Evolutionary conservation across 2,888 invertebrate species (phyloP).

Genomic region (Caenorhabditis uteleia): DNA sequence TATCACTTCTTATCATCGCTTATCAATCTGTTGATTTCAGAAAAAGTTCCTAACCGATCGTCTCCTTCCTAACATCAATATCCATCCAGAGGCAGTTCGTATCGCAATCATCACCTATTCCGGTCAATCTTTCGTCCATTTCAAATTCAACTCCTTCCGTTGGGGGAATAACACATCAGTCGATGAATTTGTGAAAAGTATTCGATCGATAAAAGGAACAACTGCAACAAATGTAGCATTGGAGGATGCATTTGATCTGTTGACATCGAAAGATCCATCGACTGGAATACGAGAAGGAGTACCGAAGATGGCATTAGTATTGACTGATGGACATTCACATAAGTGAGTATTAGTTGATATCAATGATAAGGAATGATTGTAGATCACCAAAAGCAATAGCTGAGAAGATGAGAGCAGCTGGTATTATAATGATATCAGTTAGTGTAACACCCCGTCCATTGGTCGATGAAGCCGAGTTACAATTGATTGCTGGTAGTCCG

Average conservation of each 20-base stretch:
- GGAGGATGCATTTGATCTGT: conserved; percentile 53
- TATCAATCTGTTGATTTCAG: conserved; percentile 10
- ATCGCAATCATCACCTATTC: conserved; percentile 64
- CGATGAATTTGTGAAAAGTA: conserved; percentile 52
- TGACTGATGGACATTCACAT: conserved; percentile 67
- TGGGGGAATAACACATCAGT: conserved; percentile 62
- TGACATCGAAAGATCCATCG: conserved; percentile 48
- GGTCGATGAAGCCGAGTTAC: conserved; percentile 63
- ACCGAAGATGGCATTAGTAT: conserved; percentile 59
- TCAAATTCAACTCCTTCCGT: conserved; percentile 60
- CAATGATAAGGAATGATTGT: neutral
- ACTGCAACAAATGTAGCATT: conserved; percentile 62
- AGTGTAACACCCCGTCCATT: conserved; percentile 55
- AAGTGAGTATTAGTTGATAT: conserved; percentile 9
- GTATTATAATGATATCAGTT: conserved; percentile 61
- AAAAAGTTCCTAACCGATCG: conserved; percentile 60
- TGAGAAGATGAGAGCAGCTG: conserved; percentile 40
- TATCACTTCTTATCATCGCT: neutral
- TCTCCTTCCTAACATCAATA: conserved; percentile 63
- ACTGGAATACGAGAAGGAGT: conserved; percentile 54
- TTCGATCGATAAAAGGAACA: conserved; percentile 64
- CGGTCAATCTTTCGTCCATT: conserved; percentile 60
- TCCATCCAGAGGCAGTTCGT: conserved; percentile 67
- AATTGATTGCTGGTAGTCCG: conserved; percentile 53
- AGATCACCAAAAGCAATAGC: conserved; percentile 41